These are phyloP conservation scores for Physeter macrocephalus DNA, from an alignment of 2,113 vertebrate species.

Conservation along the genomic window DNA sequence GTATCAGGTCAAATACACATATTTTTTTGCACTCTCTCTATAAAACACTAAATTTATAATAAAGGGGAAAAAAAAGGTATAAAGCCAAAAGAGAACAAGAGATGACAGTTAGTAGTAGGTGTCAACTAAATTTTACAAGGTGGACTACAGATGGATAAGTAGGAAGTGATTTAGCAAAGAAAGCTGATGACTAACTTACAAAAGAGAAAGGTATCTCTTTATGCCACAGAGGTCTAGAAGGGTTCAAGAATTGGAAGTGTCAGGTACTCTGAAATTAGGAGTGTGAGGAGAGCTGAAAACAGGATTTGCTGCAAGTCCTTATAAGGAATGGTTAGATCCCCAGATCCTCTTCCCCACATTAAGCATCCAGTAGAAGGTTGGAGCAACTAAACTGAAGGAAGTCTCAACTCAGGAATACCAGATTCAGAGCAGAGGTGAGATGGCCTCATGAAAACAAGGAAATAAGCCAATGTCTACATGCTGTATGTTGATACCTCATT, in stretches of 20 bases:
- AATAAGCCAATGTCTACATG: background rate
- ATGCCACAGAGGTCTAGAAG: background rate
- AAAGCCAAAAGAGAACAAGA: background rate
- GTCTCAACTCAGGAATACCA: background rate
- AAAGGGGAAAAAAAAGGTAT: background rate
- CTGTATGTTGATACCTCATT: background rate
- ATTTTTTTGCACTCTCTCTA: background rate
- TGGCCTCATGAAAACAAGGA: background rate
- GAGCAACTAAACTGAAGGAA: background rate
- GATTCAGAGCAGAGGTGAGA: background rate
- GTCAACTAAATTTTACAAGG: background rate
- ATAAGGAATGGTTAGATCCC: background rate
- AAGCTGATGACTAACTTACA: background rate
- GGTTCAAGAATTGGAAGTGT: background rate
- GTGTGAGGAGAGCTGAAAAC: background rate
- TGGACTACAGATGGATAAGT: background rate
- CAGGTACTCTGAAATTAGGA: background rate
- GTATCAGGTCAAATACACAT: background rate
- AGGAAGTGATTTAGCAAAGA: background rate
- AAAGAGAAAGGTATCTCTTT: background rate
- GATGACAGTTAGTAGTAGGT: background rate
- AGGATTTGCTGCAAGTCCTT: background rate
- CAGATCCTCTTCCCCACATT: background rate
- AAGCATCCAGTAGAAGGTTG: background rate
- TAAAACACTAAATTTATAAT: background rate